Evolutionary conservation across 2,797 vertebrate genomes (phyloP).

Genomic region (Coendou prehensilis): DNA sequence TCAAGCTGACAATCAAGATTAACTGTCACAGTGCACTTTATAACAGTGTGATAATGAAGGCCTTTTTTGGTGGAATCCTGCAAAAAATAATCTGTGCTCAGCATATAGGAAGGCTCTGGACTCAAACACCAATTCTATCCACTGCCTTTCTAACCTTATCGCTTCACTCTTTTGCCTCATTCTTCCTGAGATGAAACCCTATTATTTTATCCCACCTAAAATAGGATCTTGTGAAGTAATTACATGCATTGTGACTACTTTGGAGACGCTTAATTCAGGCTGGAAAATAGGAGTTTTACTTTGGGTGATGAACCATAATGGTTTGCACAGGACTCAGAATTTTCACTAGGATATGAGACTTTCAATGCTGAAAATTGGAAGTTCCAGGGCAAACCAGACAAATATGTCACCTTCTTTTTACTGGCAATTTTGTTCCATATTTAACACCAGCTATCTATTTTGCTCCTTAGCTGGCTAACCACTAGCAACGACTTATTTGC

Average conservation of each 20-base stretch:
- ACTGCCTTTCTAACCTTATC: not conserved
- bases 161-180: not conserved
- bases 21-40: not conserved
- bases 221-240: conserved; percentile 44
- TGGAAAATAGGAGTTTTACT: not conserved
- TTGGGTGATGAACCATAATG: not conserved
- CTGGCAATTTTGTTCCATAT: not conserved
- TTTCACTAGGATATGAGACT: not conserved
- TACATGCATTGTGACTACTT: not conserved
- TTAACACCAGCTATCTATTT: not conserved
- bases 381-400: not conserved
- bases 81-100: not conserved
- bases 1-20: not conserved
- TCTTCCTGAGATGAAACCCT: not conserved
- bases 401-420: not conserved
- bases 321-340: not conserved
- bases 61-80: not conserved
- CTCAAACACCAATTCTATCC: not conserved
- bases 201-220: not conserved
- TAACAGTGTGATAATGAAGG: not conserved
- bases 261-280: not conserved
- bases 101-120: not conserved
- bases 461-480: not conserved
- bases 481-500: not conserved
- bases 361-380: not conserved